Evolutionary conservation across 2,888 invertebrate genomes (phyloP).

Genomic region (Pyrocoelia pectoralis): DNA sequence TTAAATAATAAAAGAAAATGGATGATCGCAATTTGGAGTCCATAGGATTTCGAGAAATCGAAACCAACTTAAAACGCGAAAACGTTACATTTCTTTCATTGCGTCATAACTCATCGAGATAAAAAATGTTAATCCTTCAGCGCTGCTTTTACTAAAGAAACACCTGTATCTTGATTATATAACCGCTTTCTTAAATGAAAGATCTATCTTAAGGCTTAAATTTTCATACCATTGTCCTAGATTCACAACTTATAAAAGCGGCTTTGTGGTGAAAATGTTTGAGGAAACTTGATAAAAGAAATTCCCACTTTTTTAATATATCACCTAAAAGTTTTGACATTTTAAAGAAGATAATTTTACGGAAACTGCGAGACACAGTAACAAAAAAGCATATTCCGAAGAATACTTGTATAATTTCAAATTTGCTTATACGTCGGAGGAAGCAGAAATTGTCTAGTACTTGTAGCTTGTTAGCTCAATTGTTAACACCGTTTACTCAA

Average conservation of each 20-base stretch:
- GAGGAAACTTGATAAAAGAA: conserved; percentile 23
- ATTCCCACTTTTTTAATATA: conserved; percentile 22
- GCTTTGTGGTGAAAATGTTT: conserved; percentile 23
- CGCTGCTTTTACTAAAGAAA: not conserved
- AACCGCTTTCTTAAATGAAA: conserved; percentile 11
- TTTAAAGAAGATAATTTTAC: conserved; percentile 16
- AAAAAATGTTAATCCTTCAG: conserved; percentile 12
- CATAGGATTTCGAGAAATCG: not conserved
- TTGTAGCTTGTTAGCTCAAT: conserved; percentile 31
- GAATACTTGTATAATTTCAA: conserved; percentile 23
- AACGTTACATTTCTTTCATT: conserved; percentile 9
- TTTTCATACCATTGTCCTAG: conserved; percentile 22
- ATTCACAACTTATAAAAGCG: conserved; percentile 20
- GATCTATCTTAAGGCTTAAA: conserved; percentile 19
- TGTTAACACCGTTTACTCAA: conserved; percentile 22
- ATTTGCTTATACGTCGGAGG: conserved; percentile 20
- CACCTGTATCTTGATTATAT: conserved; percentile 14
- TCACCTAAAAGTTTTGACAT: conserved; percentile 18
- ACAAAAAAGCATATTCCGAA: conserved; percentile 16
- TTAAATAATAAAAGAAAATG: conserved; percentile 11
- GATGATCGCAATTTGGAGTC: conserved; percentile 5
- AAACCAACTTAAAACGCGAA: conserved; percentile 2
- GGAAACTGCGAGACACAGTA: conserved; percentile 16
- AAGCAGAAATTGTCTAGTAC: conserved; percentile 27
- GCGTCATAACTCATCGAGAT: conserved; percentile 1